Conservation (phyloP, 2,888 invertebrate species). For the Aelia acuminata region DNA sequence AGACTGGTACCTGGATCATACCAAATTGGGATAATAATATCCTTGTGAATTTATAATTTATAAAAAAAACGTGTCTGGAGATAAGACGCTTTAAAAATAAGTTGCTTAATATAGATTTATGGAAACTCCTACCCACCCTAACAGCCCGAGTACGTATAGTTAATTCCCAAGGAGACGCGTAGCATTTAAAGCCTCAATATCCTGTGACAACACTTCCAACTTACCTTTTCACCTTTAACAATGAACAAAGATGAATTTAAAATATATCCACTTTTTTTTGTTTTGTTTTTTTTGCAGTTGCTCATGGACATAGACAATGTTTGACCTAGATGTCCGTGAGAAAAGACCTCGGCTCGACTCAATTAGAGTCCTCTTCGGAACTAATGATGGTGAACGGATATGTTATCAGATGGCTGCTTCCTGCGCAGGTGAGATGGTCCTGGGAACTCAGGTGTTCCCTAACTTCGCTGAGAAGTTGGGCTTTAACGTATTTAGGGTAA, state of each 20-base stretch:
- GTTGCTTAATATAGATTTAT: background rate
- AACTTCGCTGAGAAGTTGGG: background rate
- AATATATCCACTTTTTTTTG: background rate
- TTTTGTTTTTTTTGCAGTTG: background rate
- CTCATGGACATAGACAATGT: background rate
- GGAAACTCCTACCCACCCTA: background rate
- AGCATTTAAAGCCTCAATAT: slow-evolving; percentile 1
- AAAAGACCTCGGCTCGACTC: slow-evolving; percentile 5
- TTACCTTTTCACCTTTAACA: slow-evolving; percentile 41
- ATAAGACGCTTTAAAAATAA: too few relatives aligned
- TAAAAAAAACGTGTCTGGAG: too few relatives aligned
- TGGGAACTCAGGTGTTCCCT: slow-evolving; percentile 51
- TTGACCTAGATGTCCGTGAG: slow-evolving; percentile 53
- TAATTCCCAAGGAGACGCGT: background rate
- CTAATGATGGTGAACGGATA: slow-evolving; percentile 57
- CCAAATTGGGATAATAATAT: too few relatives aligned
- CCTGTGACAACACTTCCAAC: slow-evolving; percentile 41
- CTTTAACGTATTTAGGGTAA: background rate
- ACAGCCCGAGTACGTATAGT: background rate
- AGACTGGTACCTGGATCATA: too few relatives aligned
- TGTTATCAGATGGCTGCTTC: slow-evolving; percentile 56
- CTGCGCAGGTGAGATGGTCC: slow-evolving; percentile 50
- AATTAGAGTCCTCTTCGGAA: slow-evolving; percentile 42
- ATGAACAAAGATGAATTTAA: slow-evolving; percentile 5
- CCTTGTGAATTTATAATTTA: too few relatives aligned